phyloP scores from a whole-genome alignment of 2,797 vertebrate species.

The Capromys pilorides region DNA sequence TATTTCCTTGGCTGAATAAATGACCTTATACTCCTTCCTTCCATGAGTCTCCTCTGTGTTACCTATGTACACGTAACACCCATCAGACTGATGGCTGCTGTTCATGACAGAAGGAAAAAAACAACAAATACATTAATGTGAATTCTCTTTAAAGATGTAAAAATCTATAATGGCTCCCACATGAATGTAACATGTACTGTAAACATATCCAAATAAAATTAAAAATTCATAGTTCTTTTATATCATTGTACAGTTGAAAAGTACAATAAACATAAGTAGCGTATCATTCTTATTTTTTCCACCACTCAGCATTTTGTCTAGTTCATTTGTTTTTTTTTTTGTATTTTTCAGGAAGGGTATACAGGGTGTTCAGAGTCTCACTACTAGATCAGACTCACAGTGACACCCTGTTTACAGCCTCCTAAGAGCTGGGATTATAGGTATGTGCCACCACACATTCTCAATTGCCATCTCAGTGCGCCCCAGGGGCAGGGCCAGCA shows the following conservation, averaged over 20 bases:
- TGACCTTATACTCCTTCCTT: not conserved
- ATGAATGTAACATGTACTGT: not conserved
- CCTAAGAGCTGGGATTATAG: too few species aligned
- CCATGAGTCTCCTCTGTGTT: not conserved
- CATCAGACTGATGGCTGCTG: not conserved
- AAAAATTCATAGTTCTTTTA: slow-evolving; percentile 30
- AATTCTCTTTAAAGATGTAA: not conserved
- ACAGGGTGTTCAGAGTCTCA: too few species aligned
- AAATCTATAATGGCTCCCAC: not conserved
- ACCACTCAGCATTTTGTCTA: slow-evolving; percentile 22
- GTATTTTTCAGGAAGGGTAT: too few species aligned
- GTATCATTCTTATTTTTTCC: not conserved
- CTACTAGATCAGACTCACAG: too few species aligned
- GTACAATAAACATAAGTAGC: slow-evolving; percentile 34
- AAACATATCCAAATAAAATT: not conserved
- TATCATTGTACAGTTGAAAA: slow-evolving; percentile 42
- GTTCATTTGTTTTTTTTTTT: not conserved
- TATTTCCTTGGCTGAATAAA: slow-evolving; percentile 18
- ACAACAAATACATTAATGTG: not conserved
- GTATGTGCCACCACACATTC: too few species aligned
- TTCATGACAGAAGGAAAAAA: slow-evolving; percentile 32
- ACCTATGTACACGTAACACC: not conserved
- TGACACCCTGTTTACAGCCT: too few species aligned
- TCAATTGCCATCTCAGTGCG: too few species aligned
- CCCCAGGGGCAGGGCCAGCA: too few species aligned